Percentiles rank a stretch among this genome's conserved stretches.
Evolutionary conservation across 2,113 vertebrate species (phyloP).

Genomic region (Hippocampus barbouri): DNA sequence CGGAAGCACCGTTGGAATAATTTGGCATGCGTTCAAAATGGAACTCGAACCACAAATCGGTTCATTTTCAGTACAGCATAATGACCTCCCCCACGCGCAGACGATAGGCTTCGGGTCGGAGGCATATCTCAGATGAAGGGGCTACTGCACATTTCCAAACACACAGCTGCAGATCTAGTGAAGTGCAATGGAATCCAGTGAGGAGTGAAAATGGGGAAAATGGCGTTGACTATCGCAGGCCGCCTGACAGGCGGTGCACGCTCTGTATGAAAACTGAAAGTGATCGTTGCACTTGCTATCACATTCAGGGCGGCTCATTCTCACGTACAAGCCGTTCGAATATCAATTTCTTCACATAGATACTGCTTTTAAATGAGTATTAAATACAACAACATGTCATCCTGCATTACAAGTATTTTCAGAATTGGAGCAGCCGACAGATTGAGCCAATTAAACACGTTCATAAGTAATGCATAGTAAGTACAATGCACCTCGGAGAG

Average conservation of each 20-base stretch:
- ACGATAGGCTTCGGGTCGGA: conserved; percentile 43
- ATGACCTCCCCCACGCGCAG: conserved; percentile 21
- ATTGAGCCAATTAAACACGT: conserved; percentile 64
- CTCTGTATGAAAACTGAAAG: conserved; percentile 7
- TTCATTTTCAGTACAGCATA: conserved; percentile 12
- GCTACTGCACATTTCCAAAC: conserved; percentile 40
- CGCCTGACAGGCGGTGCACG: conserved; percentile 24
- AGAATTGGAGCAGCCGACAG: conserved; percentile 7
- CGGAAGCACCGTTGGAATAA: neutral
- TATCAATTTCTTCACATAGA: neutral
- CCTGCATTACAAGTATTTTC: neutral
- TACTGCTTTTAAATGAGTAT: neutral
- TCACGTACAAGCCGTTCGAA: neutral
- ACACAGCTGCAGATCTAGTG: conserved; percentile 56
- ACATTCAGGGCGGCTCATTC: conserved; percentile 13
- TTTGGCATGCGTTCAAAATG: conserved; percentile 2
- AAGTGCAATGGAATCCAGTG: conserved; percentile 41
- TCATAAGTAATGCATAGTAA: conserved; percentile 63
- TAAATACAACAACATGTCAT: neutral
- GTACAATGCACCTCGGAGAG: conserved; percentile 4
- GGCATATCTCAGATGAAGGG: conserved; percentile 42
- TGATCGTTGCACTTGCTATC: neutral
- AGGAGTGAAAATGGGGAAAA: conserved; percentile 53
- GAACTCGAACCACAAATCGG: conserved; percentile 3
- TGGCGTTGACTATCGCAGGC: conserved; percentile 26